Conservation (phyloP, 1,140 invertebrate genomes). For the Habropoda laboriosa region DNA sequence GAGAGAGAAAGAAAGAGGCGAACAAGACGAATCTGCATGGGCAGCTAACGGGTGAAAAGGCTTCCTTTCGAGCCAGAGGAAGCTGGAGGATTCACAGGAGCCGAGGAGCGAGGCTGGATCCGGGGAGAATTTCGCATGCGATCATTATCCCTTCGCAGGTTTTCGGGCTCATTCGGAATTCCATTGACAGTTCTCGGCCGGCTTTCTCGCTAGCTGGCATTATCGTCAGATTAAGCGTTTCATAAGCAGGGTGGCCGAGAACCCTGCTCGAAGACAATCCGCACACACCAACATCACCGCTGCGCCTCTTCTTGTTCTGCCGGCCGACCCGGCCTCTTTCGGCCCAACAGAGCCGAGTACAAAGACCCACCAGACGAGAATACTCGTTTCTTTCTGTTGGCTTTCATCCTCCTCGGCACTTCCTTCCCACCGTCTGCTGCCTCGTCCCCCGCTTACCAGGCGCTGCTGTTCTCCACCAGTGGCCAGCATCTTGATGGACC, state of each 20-base stretch:
- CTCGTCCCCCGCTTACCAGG: slow-evolving; percentile 32
- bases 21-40: slow-evolving; percentile 22
- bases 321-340: slow-evolving; percentile 14
- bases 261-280: slow-evolving; percentile 51
- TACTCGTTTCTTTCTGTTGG: slow-evolving; percentile 69
- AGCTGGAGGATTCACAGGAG: not conserved
- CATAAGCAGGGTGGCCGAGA: slow-evolving; percentile 54
- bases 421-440: slow-evolving; percentile 65
- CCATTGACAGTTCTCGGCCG: slow-evolving; percentile 61
- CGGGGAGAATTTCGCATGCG: slow-evolving; percentile 52
- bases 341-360: slow-evolving; percentile 48
- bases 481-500: slow-evolving; percentile 47
- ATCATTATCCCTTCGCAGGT: slow-evolving; percentile 55
- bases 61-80: not conserved
- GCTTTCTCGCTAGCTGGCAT: slow-evolving; percentile 47
- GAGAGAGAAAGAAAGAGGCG: not conserved
- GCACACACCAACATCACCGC: slow-evolving; percentile 25
- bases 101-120: slow-evolving; percentile 2
- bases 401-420: slow-evolving; percentile 68
- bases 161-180: slow-evolving; percentile 51
- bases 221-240: slow-evolving; percentile 64
- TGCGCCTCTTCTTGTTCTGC: slow-evolving; percentile 54
- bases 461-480: slow-evolving; percentile 22
- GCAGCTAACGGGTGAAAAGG: slow-evolving; percentile 22
- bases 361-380: slow-evolving; percentile 69